phyloP scores from a whole-genome alignment of 1,140 invertebrate genomes.

The Brachionus manjavacas region DNA sequence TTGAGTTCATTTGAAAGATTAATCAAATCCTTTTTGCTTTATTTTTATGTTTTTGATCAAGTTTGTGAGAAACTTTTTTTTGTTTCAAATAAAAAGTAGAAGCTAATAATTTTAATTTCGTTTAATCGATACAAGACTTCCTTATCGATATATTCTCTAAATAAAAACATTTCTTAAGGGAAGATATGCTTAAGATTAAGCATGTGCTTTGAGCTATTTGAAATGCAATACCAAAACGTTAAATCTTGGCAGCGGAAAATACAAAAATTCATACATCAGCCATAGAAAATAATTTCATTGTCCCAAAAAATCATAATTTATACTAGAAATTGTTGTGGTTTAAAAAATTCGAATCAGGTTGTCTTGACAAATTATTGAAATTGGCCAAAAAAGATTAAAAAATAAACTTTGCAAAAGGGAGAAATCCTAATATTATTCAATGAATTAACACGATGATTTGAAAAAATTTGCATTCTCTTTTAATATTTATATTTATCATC shows the following conservation, averaged over 20 bases:
- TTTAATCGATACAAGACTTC: background rate
- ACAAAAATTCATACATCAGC: background rate
- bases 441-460: no score
- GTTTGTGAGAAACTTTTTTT: background rate
- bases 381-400: no score
- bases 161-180: background rate
- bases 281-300: no score
- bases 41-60: background rate
- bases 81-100: background rate
- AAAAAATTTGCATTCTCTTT: no score
- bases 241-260: background rate
- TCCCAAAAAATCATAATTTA: no score
- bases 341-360: no score
- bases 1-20: background rate
- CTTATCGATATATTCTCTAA: background rate
- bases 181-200: background rate
- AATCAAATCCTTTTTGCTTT: background rate
- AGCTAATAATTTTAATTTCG: background rate
- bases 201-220: background rate
- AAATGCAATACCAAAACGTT: background rate
- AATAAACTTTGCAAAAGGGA: no score
- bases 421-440: no score
- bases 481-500: no score
- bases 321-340: no score
- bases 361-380: no score